Evolutionary conservation across 1,140 invertebrate genomes (phyloP), one percentile per base, ranked within the genome.

Genomic region (Drosophila nigromelanica): DNA sequence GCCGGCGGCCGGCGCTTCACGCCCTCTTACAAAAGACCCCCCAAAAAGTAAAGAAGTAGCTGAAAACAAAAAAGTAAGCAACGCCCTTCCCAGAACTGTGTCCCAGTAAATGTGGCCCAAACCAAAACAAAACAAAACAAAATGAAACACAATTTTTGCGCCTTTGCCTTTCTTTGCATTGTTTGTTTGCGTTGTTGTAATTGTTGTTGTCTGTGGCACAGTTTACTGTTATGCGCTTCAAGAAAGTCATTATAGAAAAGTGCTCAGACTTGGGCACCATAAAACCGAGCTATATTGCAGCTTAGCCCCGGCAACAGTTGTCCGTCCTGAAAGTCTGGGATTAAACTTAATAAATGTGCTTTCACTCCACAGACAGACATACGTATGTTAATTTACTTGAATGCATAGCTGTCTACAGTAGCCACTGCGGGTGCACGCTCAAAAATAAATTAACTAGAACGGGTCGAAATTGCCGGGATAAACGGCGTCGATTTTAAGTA

Each of bases 191-290:
- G 39, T 15, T 35, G 40, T 59, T 50, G 15, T 59, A 68, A 24
- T 54, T 62, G 45, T 58, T 73, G 56, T 80, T 86, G 75, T 79
- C 76, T 80, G 76, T 89, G 83, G 83, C 83, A 83, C 83, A 89
- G 66, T 89, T 89, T 89, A 71, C 42, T 66, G 63, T 54, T 62
- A 54, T 70, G 50, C 52, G 61, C 54, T 59, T 48, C 47, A 72
- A 30, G 33, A 50, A 67, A 67, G 62, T 52, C 64, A 43, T 72
- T 72, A 72, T 64, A 37, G 48, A 63, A 63, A 71, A 52, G 50
- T 59, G 60, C 50, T 47, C 58, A 54, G 52, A 58, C 56, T 62
- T 59, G 47, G 39, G 27, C 24, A 33, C 27, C 35, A 64, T 58
- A 42, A 56, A 70, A 56, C n/a, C 3, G 4, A 18, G 43, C 11